Base-by-base conservation (phyloP, 2,113 vertebrate genomes). In the Erythrocercus mccallii region DNA sequence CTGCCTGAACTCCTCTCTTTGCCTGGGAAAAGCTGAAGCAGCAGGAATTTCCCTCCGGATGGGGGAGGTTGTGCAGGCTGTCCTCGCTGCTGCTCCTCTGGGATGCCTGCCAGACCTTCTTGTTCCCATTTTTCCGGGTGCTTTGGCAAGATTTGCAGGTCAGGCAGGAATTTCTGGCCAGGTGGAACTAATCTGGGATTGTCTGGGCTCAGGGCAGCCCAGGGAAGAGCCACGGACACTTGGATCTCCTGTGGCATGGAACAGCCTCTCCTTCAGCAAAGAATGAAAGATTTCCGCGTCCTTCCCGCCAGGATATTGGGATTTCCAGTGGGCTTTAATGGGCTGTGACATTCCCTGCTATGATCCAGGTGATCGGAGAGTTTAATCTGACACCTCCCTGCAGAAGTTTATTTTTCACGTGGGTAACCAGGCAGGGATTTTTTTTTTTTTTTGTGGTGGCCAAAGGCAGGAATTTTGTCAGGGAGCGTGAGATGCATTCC, bases 211-310 rank as follows among this genome's bases (percentile, higher is more conserved):
- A 0, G 80, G 40, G 68, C 65, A 71, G 38, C 73, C 47, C 9
- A 0, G 17, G 31, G 56, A n/a, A n/a, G n/a, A 45, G 10, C 64
- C 65, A 2, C 0, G 0, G 35, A 5, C 3, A 12, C 12, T 45
- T 3, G 27, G 51, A 12, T 16, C 30, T 93, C 57, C 57, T 1
- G 11, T 54, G 82, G 57, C 93, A 68, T 5, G 3, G 73, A 58
- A 42, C 50, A 40, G 40, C 62, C 64, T 37, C 33, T 66, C 53
- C 42, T 81, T 21, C 37, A 20, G 73, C 48, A 56, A 24, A 45
- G 62, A 44, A 72, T 80, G 83, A 57, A 48, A 42, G 4, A 48
- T 80, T 83, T 53, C 76, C 80, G 2, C 42, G 71, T 31, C 40
- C 53, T 72, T 10, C 33, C 71, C 10, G 22, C 64, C 31, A 6